Base-by-base conservation (phyloP, 1,140 invertebrate genomes). In the Radopholus similis region DNA sequence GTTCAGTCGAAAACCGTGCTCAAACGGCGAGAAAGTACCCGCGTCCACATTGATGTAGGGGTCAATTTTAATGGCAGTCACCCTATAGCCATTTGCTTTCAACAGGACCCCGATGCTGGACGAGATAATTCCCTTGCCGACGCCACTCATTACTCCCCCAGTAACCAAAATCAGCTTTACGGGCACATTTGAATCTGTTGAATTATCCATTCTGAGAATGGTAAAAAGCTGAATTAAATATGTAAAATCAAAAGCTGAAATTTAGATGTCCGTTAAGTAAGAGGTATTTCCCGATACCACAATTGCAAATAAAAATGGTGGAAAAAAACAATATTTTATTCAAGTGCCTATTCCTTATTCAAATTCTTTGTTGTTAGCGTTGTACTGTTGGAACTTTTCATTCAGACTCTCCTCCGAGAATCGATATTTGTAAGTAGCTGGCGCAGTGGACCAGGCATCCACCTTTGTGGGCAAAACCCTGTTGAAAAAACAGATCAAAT, bases 21-120 rank as follows among this genome's bases (percentile, higher is more conserved):
- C 95, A 84, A 94, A 97, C 0, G 95, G 95, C 1, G 93, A 96
- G 86, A 97, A 97, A 42, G 94, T 97, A 71, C 94, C 94, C 75
- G 95, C 95, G 85, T 98, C 95, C 71, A 97, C 93, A 84, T 98
- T 98, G 56, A 97, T 92, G 82, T 98, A 98, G 0, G 95, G 95
- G 84, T 98, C 95, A 79, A 98, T 98, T 87, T 98, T 98, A 74
- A 98, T 97, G 15, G 91, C 91, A 26, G 94, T 96, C 3, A 97
- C 93, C 81, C 89, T 87, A 53, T 95, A 89, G 4, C 92, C 92
- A 82, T 90, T 91, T 68, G 90, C 89, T 86, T 95, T 95, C 4
- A 97, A 85, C 72, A 97, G 89, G 26, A 93, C 92, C 15, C 95
- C 95, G 82, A 97, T 89, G 64, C 91, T 93, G 82, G 91, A 94